Conservation (phyloP, 2,113 vertebrate genomes). For the Lophotis ruficrista region DNA sequence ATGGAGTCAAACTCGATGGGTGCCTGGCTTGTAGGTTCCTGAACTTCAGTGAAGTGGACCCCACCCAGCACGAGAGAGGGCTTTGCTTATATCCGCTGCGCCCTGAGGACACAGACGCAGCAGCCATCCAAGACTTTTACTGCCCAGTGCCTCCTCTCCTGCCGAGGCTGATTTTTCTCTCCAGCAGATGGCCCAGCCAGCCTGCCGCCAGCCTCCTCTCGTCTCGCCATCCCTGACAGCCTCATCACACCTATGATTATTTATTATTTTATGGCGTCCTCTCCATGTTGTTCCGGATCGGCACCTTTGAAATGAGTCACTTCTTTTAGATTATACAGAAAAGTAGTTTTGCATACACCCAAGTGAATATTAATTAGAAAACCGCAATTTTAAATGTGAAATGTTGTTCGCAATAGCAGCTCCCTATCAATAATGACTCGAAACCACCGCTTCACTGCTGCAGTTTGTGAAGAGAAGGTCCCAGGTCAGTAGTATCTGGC, state of each 20-base stretch:
- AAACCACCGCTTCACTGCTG: neutral
- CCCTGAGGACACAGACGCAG: neutral
- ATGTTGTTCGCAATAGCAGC: neutral
- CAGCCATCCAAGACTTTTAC: neutral
- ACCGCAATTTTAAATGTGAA: neutral
- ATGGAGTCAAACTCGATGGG: fast-evolving
- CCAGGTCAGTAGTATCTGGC: neutral
- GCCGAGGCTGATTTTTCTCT: neutral
- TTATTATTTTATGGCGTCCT: neutral
- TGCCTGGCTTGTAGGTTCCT: neutral
- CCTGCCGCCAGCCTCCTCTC: neutral
- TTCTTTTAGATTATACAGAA: neutral
- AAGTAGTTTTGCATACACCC: neutral
- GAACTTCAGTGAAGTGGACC: neutral
- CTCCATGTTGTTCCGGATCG: fast-evolving
- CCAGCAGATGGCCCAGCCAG: slow-evolving; percentile 42
- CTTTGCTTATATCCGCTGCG: neutral
- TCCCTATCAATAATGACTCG: fast-evolving
- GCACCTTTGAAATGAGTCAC: neutral
- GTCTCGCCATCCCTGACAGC: neutral
- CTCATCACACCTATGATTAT: too few species aligned
- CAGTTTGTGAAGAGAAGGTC: neutral
- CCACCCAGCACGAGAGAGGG: fast-evolving
- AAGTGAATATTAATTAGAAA: neutral
- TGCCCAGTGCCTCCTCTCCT: neutral